Evolutionary conservation across 1,140 invertebrate genomes (phyloP), one percentile per base, ranked within the genome.

Genomic region (Amyelois transitella): DNA sequence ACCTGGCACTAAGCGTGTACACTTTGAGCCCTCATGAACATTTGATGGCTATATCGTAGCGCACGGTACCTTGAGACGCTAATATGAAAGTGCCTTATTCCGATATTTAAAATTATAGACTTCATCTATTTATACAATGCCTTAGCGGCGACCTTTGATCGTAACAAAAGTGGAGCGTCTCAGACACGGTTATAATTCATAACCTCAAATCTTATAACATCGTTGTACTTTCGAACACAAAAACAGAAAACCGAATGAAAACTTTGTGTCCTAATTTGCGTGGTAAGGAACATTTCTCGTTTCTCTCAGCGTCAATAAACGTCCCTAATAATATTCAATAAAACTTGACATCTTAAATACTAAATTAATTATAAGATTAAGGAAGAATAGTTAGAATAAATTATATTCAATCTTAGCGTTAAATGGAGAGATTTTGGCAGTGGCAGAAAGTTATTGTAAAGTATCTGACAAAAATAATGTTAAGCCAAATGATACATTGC

Each of bases 51-150:
- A 55, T 63, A 68, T 55, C 49, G 64, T 64, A 66, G 72, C n/a
- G n/a, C n/a, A n/a, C n/a, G 71, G 70, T 75, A 76, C 72, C 73
- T 75, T 66, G 43, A 72, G 61, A 75, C 65, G 64, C 69, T 72
- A 69, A 58, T 73, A 62, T 66, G 66, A 77, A 75, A 80, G 79
- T 81, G 81, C 76, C 79, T 76, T 72, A 71, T 62, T 51, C 12
- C 43, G 18, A 60, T 64, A 64, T 76, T 66, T 76, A 80, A 75
- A 80, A 78, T 66, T 67, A 77, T 77, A 80, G 78, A 81, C 58
- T 80, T 80, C 64, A 82, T 83, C 67, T 86, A 79, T 84, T 77
- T 81, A 77, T 78, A 84, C 76, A 81, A 65, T 64, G 60, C 66
- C 58, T 50, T 57, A 53, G 55, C 53, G 60, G 52, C 43, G 55